A percentile compares a stretch with the other conserved stretches of the same genome.
Conservation (phyloP, 2,888 invertebrate genomes). For the Eupithecia pulchellata region DNA sequence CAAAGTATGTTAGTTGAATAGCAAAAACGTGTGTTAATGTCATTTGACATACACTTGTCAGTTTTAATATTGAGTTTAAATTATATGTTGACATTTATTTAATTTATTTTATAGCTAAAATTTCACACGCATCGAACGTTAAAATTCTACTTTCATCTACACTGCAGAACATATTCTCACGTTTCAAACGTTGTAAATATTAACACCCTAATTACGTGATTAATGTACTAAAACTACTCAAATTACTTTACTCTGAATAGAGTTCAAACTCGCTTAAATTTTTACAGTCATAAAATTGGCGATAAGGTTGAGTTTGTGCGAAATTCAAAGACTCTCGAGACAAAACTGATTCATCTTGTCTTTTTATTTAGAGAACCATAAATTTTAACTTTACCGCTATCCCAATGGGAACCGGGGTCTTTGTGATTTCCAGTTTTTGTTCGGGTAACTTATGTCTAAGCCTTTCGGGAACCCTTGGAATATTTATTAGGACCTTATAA, state of each 20-base stretch:
- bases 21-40: background rate
- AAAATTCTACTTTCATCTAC: conserved; percentile 23
- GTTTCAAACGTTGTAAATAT: conserved; percentile 38
- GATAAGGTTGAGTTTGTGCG: conserved; percentile 33
- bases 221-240: conserved; percentile 32
- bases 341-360: conserved; percentile 35
- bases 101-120: conserved; percentile 13
- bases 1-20: background rate
- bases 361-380: conserved; percentile 61
- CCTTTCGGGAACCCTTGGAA: conserved; percentile 37
- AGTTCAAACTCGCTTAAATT: conserved; percentile 29
- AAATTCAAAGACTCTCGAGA: conserved; percentile 18
- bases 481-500: conserved; percentile 35
- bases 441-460: conserved; percentile 54
- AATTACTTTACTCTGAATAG: conserved; percentile 15
- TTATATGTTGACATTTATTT: conserved; percentile 13
- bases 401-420: conserved; percentile 57
- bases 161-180: conserved; percentile 41
- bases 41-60: conserved; percentile 6
- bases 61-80: background rate
- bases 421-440: conserved; percentile 67
- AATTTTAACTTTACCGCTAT: conserved; percentile 66
- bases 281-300: conserved; percentile 36
- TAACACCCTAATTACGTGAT: conserved; percentile 42
- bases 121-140: conserved; percentile 27